Conservation (phyloP, 1,140 invertebrate genomes). For the Polyergus mexicanus region DNA sequence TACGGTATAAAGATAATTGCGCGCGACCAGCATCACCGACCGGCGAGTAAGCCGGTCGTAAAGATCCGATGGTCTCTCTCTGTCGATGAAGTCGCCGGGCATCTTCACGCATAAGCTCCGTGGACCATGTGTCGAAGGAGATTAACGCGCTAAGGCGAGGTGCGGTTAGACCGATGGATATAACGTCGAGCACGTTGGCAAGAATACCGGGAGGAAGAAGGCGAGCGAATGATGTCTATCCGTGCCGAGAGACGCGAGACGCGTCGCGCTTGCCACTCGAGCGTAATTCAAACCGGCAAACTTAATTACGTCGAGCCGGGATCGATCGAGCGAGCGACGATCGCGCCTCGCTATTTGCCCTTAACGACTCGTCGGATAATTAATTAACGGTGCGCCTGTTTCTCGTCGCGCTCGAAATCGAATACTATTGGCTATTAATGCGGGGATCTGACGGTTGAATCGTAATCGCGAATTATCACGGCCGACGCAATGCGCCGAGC, state of each 20-base stretch:
- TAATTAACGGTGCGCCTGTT: constrained; percentile 66
- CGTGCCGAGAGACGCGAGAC: constrained; percentile 33
- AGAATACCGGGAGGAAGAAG: constrained; percentile 42
- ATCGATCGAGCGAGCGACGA: constrained; percentile 23
- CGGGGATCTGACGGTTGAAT: constrained; percentile 45
- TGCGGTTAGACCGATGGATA: constrained; percentile 22
- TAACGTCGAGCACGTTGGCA: neutral
- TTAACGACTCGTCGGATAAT: constrained; percentile 53
- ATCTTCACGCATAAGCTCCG: constrained; percentile 68
- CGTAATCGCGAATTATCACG: constrained; percentile 65
- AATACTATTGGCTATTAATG: constrained; percentile 55
- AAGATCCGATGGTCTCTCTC: constrained; percentile 73
- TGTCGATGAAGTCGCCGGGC: constrained; percentile 63
- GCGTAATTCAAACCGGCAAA: constrained; percentile 64
- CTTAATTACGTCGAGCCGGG: constrained; percentile 67
- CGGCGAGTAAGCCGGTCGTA: constrained; percentile 48
- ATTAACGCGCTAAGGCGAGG: constrained; percentile 69
- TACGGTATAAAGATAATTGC: constrained; percentile 67
- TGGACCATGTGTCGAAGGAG: constrained; percentile 68
- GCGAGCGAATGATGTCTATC: neutral
- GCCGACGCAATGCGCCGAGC: constrained; percentile 30
- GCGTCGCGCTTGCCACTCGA: constrained; percentile 46
- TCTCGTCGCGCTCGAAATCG: constrained; percentile 64
- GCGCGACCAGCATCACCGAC: constrained; percentile 8
- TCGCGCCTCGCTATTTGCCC: constrained; percentile 35